phyloP scores from a whole-genome alignment of 2,797 vertebrate genomes.

The Myotis pilosus region DNA sequence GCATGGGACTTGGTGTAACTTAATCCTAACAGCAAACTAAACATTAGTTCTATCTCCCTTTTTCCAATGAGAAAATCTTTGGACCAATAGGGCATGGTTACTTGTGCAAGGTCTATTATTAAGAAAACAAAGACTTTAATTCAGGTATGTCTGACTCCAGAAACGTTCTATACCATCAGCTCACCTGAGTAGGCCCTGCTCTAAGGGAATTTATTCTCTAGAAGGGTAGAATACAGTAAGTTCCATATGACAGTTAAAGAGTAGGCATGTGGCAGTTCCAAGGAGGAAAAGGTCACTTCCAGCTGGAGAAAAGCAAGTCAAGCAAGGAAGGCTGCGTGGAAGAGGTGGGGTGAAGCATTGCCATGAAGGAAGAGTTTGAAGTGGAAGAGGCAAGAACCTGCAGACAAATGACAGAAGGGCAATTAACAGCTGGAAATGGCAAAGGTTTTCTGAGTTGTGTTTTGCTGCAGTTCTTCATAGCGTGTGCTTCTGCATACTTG shows the following conservation, averaged over 20 bases:
- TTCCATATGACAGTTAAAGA: neutral
- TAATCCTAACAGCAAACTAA: neutral
- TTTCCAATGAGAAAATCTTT: neutral
- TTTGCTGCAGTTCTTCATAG: neutral
- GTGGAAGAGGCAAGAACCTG: neutral
- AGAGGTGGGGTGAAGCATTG: neutral
- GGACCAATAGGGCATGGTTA: neutral
- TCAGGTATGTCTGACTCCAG: neutral
- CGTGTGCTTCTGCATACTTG: neutral
- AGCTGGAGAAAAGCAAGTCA: neutral
- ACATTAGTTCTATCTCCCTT: neutral
- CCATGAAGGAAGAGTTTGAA: neutral
- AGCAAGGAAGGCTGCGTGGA: neutral
- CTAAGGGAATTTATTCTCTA: neutral
- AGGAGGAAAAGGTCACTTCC: neutral
- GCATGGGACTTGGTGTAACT: neutral
- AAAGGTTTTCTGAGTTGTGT: neutral
- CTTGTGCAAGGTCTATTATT: neutral
- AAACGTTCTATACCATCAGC: neutral
- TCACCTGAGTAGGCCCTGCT: neutral
- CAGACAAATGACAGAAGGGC: neutral
- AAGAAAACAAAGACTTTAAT: neutral
- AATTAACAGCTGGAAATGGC: neutral
- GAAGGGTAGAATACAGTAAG: neutral
- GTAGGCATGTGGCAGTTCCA: neutral